Conservation (phyloP, 1,140 invertebrate genomes). For the Trichonephila clavata region DNA sequence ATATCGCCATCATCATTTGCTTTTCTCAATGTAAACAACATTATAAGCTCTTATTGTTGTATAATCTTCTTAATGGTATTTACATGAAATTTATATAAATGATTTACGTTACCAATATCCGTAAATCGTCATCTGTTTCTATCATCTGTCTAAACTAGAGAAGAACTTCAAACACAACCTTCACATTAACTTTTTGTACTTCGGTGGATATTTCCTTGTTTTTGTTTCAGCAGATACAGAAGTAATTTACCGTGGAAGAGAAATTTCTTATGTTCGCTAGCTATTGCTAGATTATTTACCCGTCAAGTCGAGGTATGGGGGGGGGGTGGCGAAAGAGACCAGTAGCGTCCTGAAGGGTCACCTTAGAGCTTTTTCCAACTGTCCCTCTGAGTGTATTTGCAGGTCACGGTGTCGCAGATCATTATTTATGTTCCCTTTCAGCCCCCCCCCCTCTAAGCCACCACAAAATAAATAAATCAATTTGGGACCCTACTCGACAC, state of each 20-base stretch:
- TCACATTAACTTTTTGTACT: too few relatives aligned
- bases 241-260: constrained; percentile 8
- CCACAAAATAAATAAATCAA: constrained; percentile 28
- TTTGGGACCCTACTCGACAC: constrained; percentile 20
- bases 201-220: too few relatives aligned
- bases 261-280: not conserved
- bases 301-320: not conserved
- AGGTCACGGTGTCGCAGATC: constrained; percentile 20
- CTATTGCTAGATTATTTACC: constrained; percentile 1
- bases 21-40: too few relatives aligned
- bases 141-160: too few relatives aligned
- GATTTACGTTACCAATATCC: too few relatives aligned
- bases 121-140: too few relatives aligned
- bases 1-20: too few relatives aligned
- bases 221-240: not conserved
- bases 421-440: constrained; percentile 16
- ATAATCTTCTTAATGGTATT: too few relatives aligned
- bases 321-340: not conserved
- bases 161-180: too few relatives aligned
- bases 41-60: too few relatives aligned
- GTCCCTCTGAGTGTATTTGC: constrained; percentile 1
- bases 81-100: too few relatives aligned
- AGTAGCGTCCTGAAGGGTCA: not conserved
- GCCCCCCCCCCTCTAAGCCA: not conserved
- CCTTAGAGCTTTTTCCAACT: not conserved